phyloP scores from a whole-genome alignment of 2,888 invertebrate genomes.

The Platycheirus albimanus region DNA sequence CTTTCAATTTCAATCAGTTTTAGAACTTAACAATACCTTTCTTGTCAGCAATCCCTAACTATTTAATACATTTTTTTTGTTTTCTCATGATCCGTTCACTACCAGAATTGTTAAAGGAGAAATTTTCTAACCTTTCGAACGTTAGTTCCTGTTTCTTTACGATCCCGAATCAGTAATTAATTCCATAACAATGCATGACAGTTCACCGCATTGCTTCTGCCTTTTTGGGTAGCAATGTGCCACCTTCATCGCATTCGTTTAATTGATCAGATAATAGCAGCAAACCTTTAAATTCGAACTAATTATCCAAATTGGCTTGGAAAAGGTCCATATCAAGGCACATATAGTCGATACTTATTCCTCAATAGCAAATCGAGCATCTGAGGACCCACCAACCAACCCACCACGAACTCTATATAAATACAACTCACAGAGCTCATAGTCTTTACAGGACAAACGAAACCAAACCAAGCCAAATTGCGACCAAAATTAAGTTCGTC shows the following conservation, averaged over 20 bases:
- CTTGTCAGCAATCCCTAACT: too few relatives aligned
- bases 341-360: constrained; percentile 1
- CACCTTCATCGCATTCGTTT: constrained; percentile 37
- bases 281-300: constrained; percentile 67
- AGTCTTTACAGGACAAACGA: constrained; percentile 35
- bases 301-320: constrained; percentile 68
- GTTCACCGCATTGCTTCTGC: constrained; percentile 10
- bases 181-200: constrained; percentile 48
- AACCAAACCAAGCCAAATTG: constrained; percentile 19
- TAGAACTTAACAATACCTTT: too few relatives aligned
- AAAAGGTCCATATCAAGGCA: constrained; percentile 26
- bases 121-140: constrained; percentile 19
- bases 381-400: constrained; percentile 39
- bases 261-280: constrained; percentile 68
- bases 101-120: constrained; percentile 7
- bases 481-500: constrained; percentile 57
- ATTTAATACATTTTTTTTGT: too few relatives aligned
- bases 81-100: constrained; percentile 8
- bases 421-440: constrained; percentile 2
- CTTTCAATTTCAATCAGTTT: too few relatives aligned
- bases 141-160: background rate
- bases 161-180: constrained; percentile 58
- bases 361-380: constrained; percentile 13
- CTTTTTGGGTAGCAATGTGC: constrained; percentile 20
- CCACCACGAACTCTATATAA: constrained; percentile 6